Evolutionary conservation across 2,888 invertebrate species (phyloP).

Genomic region (Thelaira solivaga): DNA sequence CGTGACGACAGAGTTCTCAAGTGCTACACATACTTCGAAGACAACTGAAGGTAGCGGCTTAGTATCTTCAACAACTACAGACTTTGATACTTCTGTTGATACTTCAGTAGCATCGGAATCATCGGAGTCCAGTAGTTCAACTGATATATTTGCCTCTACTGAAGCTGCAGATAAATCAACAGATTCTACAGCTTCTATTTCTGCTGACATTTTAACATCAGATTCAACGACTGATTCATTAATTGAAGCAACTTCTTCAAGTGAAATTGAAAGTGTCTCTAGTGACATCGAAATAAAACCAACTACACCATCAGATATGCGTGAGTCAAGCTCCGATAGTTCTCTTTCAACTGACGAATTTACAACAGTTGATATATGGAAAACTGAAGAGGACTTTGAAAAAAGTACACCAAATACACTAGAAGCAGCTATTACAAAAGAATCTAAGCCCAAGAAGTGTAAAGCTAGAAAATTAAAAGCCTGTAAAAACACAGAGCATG

Average conservation of each 20-base stretch:
- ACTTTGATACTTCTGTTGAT: constrained; percentile 49
- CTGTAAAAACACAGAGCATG: constrained; percentile 84
- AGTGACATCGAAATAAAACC: not conserved
- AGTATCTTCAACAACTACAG: constrained; percentile 33
- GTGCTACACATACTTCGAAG: not conserved
- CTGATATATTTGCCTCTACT: constrained; percentile 55
- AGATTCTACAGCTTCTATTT: constrained; percentile 32
- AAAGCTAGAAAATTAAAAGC: constrained; percentile 78
- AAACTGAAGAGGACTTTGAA: constrained; percentile 74
- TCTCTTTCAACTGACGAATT: constrained; percentile 67
- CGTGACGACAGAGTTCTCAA: constrained; percentile 1
- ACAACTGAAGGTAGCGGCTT: constrained; percentile 26
- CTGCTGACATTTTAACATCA: constrained; percentile 4
- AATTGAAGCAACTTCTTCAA: constrained; percentile 8
- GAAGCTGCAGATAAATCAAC: constrained; percentile 61
- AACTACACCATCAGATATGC: constrained; percentile 40
- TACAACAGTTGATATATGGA: constrained; percentile 75
- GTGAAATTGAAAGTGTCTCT: constrained; percentile 16
- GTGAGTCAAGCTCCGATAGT: constrained; percentile 55
- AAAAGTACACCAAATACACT: constrained; percentile 80
- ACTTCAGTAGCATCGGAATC: constrained; percentile 7
- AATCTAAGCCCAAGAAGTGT: constrained; percentile 79
- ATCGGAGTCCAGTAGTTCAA: constrained; percentile 22
- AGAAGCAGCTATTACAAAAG: constrained; percentile 78
- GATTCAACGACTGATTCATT: not conserved